Conservation (phyloP, 2,797 vertebrate genomes). For the Lutjanus argentimaculatus region DNA sequence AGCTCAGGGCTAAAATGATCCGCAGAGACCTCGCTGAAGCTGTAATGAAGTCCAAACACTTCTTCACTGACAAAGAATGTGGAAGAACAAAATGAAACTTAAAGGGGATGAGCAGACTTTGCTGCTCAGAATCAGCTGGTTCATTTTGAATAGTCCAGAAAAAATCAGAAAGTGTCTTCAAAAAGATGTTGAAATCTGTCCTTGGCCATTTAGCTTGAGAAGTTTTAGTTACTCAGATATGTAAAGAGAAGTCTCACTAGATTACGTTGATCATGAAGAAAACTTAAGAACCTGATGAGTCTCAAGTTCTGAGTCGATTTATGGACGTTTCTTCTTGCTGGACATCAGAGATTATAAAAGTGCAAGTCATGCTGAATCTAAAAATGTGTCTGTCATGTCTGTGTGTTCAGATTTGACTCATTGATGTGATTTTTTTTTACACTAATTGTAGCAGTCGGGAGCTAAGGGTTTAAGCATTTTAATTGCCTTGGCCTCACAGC, state of each 20-base stretch:
- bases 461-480: neutral
- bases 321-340: neutral
- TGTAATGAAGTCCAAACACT: conserved; percentile 57
- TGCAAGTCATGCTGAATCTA: neutral
- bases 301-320: neutral
- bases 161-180: neutral
- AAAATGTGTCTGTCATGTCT: neutral
- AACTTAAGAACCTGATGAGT: neutral
- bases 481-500: neutral
- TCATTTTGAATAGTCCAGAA: neutral
- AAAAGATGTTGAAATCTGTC: conserved; percentile 10
- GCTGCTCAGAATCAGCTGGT: conserved; percentile 5
- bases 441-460: neutral
- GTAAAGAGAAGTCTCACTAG: neutral
- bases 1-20: conserved; percentile 68
- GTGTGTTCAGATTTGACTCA: neutral
- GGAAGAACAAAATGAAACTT: conserved; percentile 16
- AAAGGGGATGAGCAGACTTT: conserved; percentile 1
- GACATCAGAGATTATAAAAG: neutral
- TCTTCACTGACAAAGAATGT: conserved; percentile 25
- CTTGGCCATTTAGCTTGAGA: neutral
- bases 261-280: no score
- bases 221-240: neutral
- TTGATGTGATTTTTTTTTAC: neutral
- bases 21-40: conserved; percentile 47